Evolutionary conservation across 2,113 vertebrate genomes (phyloP).

Genomic region (Sialia sialis): DNA sequence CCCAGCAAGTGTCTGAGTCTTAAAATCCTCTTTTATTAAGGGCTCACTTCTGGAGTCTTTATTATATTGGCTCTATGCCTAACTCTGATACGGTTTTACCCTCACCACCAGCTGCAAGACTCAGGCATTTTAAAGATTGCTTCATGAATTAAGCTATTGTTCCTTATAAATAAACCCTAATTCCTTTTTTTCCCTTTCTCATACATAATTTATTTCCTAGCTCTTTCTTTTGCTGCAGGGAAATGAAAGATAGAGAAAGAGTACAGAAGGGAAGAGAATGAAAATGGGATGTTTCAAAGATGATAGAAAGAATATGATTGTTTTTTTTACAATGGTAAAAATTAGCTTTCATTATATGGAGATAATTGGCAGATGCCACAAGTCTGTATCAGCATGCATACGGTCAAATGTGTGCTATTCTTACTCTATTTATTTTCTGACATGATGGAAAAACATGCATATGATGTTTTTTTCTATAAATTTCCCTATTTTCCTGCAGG

Average conservation of each 20-base stretch:
- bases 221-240: neutral
- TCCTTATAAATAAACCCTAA: slow-evolving; percentile 1
- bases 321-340: neutral
- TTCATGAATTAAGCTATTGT: slow-evolving; percentile 44
- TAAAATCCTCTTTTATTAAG: slow-evolving; percentile 23
- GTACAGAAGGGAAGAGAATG: neutral
- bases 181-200: neutral
- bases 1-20: neutral
- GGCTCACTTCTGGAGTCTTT: neutral
- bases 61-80: neutral
- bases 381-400: neutral
- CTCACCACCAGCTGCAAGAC: neutral
- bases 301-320: neutral
- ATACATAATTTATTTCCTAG: slow-evolving; percentile 35
- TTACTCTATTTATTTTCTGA: neutral
- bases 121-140: neutral
- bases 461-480: fast-evolving
- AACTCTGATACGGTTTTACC: neutral
- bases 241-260: neutral
- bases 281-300: neutral
- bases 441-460: neutral
- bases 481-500: neutral
- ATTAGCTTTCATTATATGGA: neutral
- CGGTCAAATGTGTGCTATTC: neutral
- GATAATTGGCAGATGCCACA: neutral